Percentiles rank a stretch among this genome's conserved stretches.
Evolutionary conservation across 1,140 invertebrate species (phyloP).

Genomic region (Uloborus diversus): DNA sequence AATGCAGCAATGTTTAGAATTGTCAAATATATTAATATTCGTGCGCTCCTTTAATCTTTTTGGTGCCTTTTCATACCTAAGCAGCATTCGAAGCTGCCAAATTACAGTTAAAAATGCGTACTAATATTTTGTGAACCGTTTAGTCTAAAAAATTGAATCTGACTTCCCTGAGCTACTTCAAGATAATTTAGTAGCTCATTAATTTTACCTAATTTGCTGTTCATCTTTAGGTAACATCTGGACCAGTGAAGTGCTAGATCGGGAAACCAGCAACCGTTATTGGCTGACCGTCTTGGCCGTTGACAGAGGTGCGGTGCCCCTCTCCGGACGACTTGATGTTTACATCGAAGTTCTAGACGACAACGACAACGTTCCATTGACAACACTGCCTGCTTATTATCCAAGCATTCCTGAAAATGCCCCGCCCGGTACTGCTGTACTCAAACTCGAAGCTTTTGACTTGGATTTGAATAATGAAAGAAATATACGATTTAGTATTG

Average conservation of each 20-base stretch:
- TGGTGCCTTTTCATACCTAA: too few species aligned
- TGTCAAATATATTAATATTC: too few species aligned
- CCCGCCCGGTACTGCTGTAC: slow-evolving; percentile 75
- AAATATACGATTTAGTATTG: slow-evolving; percentile 81
- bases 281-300: slow-evolving; percentile 94
- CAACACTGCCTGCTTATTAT: slow-evolving; percentile 85
- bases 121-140: too few species aligned
- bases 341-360: slow-evolving; percentile 88
- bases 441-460: slow-evolving; percentile 78
- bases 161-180: too few species aligned
- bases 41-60: too few species aligned
- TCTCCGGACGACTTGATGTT: slow-evolving; percentile 84
- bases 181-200: too few species aligned
- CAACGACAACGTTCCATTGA: slow-evolving; percentile 93
- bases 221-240: slow-evolving; percentile 80
- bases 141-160: too few species aligned
- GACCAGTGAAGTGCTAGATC: slow-evolving; percentile 83
- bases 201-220: too few species aligned
- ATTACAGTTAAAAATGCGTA: too few species aligned
- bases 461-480: slow-evolving; percentile 67
- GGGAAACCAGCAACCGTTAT: slow-evolving; percentile 85
- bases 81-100: too few species aligned
- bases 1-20: too few species aligned
- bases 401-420: slow-evolving; percentile 85
- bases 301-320: slow-evolving; percentile 87